Evolutionary conservation across 2,888 invertebrate species (phyloP).

Genomic region (Tipula helvola): DNA sequence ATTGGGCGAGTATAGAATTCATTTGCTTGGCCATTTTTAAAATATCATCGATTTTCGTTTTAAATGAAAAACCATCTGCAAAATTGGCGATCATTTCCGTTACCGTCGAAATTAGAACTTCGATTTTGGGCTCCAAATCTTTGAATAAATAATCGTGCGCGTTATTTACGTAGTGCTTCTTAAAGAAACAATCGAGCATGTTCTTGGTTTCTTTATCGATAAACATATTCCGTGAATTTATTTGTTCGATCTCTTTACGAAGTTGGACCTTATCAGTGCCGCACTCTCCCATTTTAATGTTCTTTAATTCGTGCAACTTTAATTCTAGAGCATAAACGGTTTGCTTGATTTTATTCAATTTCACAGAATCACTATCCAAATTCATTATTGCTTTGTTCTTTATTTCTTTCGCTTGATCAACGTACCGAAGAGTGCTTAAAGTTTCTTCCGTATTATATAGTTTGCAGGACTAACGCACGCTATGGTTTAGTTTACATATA

Average conservation of each 20-base stretch:
- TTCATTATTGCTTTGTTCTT: slow-evolving; percentile 84
- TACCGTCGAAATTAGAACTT: background rate
- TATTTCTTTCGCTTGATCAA: slow-evolving; percentile 73
- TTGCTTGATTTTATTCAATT: slow-evolving; percentile 12
- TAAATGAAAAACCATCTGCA: background rate
- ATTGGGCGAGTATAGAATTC: background rate
- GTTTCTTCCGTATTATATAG: slow-evolving; percentile 79
- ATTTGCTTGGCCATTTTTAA: background rate
- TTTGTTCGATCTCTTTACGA: background rate
- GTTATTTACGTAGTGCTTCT: slow-evolving; percentile 44
- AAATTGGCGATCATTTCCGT: background rate
- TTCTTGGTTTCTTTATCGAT: background rate
- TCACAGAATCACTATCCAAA: slow-evolving; percentile 68
- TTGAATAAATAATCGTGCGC: background rate
- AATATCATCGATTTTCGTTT: background rate
- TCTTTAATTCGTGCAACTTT: slow-evolving; percentile 12
- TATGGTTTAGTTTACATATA: too few relatives aligned
- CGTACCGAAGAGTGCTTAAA: slow-evolving; percentile 76
- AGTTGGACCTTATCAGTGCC: slow-evolving; percentile 17
- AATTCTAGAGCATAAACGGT: background rate
- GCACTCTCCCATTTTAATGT: slow-evolving; percentile 16
- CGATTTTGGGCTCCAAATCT: background rate
- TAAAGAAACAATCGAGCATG: slow-evolving; percentile 25
- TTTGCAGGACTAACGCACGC: slow-evolving; percentile 92
- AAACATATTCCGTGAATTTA: background rate